phyloP scores from a whole-genome alignment of 2,797 vertebrate species.

The Parambassis ranga region DNA sequence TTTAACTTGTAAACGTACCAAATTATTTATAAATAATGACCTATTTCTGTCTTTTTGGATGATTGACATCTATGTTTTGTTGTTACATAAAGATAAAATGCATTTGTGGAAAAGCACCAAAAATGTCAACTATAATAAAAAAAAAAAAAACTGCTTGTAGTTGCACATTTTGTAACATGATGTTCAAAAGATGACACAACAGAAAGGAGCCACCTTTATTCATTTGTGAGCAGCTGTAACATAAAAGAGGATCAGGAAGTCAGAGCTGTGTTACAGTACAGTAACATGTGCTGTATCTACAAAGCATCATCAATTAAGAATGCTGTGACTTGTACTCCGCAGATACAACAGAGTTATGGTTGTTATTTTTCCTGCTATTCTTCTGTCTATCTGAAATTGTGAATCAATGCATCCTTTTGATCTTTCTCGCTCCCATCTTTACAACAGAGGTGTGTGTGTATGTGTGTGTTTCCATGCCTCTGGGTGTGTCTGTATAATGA shows the following conservation, averaged over 20 bases:
- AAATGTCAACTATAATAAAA: background rate
- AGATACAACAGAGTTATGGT: conserved; percentile 18
- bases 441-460: conserved; percentile 34
- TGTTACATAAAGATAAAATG: background rate
- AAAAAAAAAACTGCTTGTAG: background rate
- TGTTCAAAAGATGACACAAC: background rate
- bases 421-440: conserved; percentile 47
- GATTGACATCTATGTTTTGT: too few species aligned
- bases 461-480: conserved; percentile 42
- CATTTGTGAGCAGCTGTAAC: conserved; percentile 37
- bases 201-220: conserved; percentile 28
- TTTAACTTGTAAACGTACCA: too few species aligned
- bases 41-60: too few species aligned
- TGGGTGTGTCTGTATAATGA: conserved; percentile 83
- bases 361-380: conserved; percentile 50
- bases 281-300: conserved; percentile 25
- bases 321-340: background rate
- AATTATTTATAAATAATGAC: too few species aligned
- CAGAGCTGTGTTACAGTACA: conserved; percentile 18
- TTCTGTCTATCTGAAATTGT: conserved; percentile 46
- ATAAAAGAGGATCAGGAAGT: conserved; percentile 10
- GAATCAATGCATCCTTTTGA: conserved; percentile 72
- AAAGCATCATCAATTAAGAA: conserved; percentile 46
- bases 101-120: background rate
- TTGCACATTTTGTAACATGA: background rate